Conservation (phyloP, 1,140 invertebrate species). For the Cecropterus lyciades region DNA sequence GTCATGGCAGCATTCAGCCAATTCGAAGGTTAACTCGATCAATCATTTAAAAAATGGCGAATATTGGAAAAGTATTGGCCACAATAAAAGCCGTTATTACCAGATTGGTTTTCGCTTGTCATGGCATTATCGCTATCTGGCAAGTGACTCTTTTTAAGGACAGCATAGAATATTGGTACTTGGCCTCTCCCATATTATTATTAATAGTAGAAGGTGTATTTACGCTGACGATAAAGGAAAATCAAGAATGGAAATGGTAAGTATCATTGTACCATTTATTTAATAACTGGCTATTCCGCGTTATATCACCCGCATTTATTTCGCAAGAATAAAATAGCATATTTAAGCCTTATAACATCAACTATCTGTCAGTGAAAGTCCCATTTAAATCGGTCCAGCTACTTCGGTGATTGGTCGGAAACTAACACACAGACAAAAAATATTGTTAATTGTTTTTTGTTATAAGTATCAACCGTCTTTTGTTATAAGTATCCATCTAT, state of each 20-base stretch:
- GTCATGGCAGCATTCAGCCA: constrained; percentile 32
- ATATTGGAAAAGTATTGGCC: constrained; percentile 90
- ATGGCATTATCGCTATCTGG: constrained; percentile 92
- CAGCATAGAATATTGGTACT: constrained; percentile 90
- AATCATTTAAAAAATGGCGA: constrained; percentile 65
- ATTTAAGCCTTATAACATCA: too few relatives aligned
- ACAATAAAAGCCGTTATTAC: constrained; percentile 93
- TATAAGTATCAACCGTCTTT: too few relatives aligned
- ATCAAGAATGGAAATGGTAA: constrained; percentile 95
- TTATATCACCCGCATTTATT: too few relatives aligned
- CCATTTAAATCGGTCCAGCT: too few relatives aligned
- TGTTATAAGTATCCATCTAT: too few relatives aligned
- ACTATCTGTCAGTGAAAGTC: too few relatives aligned
- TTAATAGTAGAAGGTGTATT: constrained; percentile 93
- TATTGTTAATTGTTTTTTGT: too few relatives aligned
- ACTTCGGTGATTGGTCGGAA: too few relatives aligned
- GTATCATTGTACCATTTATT: constrained; percentile 46
- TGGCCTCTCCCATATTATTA: constrained; percentile 90
- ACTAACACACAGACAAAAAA: too few relatives aligned
- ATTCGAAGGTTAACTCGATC: constrained; percentile 22
- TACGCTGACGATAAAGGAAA: constrained; percentile 92
- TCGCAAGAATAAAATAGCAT: too few relatives aligned
- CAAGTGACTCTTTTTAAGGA: constrained; percentile 90
- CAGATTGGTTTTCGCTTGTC: constrained; percentile 90
- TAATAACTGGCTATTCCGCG: too few relatives aligned